Percentiles rank a stretch among this genome's conserved stretches.
phyloP scores from a whole-genome alignment of 2,888 invertebrate genomes.

The Xestoiulus laeticollis region DNA sequence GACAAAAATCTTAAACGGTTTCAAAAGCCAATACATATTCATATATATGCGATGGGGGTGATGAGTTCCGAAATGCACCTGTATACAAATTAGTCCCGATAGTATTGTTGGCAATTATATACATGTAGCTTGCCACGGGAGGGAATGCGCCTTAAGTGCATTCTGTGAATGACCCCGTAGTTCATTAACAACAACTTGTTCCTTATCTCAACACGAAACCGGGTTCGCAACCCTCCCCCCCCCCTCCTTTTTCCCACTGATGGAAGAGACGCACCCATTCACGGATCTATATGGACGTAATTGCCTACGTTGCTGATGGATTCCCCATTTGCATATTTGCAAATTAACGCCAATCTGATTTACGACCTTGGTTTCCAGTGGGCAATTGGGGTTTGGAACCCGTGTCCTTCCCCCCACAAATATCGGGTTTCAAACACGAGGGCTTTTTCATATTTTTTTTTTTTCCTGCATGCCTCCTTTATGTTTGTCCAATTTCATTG shows the following conservation, averaged over 20 bases:
- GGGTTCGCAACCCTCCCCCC: background rate
- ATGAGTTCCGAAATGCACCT: background rate
- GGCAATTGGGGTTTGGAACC: background rate
- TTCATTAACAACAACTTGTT: background rate
- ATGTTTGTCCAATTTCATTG: background rate
- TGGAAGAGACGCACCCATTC: background rate
- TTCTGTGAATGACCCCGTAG: background rate
- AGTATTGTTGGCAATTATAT: background rate
- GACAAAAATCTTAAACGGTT: background rate
- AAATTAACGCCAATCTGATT: background rate
- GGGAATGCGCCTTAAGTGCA: background rate
- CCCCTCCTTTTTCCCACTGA: no score
- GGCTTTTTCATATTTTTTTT: background rate
- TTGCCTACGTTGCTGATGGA: background rate
- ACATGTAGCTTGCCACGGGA: background rate
- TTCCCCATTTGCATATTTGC: constrained; percentile 7
- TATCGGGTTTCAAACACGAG: background rate
- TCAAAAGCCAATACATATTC: background rate
- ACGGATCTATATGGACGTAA: background rate
- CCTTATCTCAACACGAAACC: background rate
- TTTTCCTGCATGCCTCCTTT: background rate
- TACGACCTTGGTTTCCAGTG: background rate
- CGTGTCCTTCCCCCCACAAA: background rate
- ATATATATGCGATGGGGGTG: background rate
- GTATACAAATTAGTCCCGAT: background rate